phyloP scores from a whole-genome alignment of 2,888 invertebrate species.

The Nezara viridula region DNA sequence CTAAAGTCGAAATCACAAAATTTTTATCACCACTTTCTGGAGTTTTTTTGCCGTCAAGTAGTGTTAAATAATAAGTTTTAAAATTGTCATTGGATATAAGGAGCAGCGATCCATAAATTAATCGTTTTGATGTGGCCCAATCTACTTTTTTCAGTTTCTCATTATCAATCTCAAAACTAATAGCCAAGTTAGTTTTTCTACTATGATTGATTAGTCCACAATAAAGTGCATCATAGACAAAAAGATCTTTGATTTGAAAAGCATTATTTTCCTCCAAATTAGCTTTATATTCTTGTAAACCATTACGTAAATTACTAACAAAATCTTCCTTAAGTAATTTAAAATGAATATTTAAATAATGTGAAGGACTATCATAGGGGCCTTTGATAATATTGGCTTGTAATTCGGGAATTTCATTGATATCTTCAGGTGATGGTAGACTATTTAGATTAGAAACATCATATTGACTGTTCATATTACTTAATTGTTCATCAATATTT shows the following conservation, averaged over 20 bases:
- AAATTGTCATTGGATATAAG: conserved; percentile 81
- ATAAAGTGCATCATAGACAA: conserved; percentile 71
- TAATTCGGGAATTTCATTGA: conserved; percentile 70
- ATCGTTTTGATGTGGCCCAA: conserved; percentile 73
- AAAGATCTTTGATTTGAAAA: conserved; percentile 69
- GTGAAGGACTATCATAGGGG: conserved; percentile 76
- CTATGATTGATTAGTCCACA: conserved; percentile 67
- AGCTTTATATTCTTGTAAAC: conserved; percentile 67
- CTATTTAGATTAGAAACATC: conserved; percentile 71
- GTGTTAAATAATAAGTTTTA: conserved; percentile 78
- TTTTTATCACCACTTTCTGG: conserved; percentile 70
- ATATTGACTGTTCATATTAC: not conserved
- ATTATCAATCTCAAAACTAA: conserved; percentile 67
- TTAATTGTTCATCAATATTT: not conserved
- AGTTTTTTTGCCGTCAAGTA: conserved; percentile 73
- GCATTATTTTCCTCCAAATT: conserved; percentile 37
- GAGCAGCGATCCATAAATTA: conserved; percentile 81
- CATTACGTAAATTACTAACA: conserved; percentile 79
- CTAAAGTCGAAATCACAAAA: conserved; percentile 65
- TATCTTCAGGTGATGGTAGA: conserved; percentile 71
- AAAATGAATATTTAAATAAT: conserved; percentile 87
- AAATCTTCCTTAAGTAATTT: conserved; percentile 85
- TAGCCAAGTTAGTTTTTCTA: conserved; percentile 63
- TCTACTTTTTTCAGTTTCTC: conserved; percentile 67
- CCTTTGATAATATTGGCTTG: conserved; percentile 76